Base-by-base conservation (phyloP, 2,113 vertebrate genomes). In the Hippocampus barbouri region DNA sequence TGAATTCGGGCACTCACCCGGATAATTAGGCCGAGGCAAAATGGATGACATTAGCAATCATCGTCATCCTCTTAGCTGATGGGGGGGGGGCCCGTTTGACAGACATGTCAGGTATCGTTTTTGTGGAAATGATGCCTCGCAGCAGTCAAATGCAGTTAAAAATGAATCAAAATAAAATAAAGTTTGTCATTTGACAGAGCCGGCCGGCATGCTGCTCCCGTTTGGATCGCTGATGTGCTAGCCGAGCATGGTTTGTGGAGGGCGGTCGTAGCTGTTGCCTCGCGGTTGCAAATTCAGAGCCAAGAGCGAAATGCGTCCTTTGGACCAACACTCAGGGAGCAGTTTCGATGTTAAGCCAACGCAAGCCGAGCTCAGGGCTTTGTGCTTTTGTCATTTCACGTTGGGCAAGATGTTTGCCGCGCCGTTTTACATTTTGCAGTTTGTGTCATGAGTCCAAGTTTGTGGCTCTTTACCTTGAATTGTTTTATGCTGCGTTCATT, bases 1-100 rank as follows among this genome's bases (percentile, higher is more conserved):
- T 30, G 65, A 68, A 75, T 21, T 79, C 53, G 49, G 60, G 63
- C 70, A 63, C 51, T 3, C 73, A 74, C 34, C 76, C 74, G 71
- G 66, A 7, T 79, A 79, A 83, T 83, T 67, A 80, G 45, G 69
- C n/a, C 62, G 70, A 80, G 40, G 27, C 54, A 54, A 56, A 74
- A 70, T 15, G 47, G 15, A 9, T 34, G 69, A 72, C 20, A 30
- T 56, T 25, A 7, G 38, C 54, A 30, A 69, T 41, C 49, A 27
- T 74, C 71, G 34, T 67, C 64, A 57, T 21, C 27, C 30, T 27
- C 40, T 74, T 41, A 23, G 25, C 59, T 61, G 34, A 51, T 45
- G 49, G 9, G 25, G 61, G 64, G 25, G 20, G 47, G 15, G 70
- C 20, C 25, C 21, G 53, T 38, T 18, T n/a, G 59, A 30, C 53